Conservation (phyloP, 1,140 invertebrate genomes). For the Dolichoris vasculosae region DNA sequence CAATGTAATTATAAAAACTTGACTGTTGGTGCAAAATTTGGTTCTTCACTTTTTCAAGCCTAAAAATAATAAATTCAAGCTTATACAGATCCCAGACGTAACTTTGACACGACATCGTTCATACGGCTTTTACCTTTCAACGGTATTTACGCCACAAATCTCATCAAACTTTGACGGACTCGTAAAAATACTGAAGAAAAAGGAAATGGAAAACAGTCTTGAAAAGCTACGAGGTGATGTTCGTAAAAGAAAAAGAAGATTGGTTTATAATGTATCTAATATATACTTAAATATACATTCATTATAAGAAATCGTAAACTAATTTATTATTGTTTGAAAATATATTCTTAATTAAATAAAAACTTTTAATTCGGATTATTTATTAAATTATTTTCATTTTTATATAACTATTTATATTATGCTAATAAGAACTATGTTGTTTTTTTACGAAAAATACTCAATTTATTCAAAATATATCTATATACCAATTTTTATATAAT, state of each 20-base stretch:
- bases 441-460: too few species aligned
- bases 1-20: too few species aligned
- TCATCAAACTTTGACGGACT: constrained; percentile 43
- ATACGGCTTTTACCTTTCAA: background rate
- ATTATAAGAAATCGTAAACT: too few species aligned
- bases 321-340: too few species aligned
- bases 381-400: too few species aligned
- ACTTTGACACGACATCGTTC: background rate
- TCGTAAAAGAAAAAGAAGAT: background rate
- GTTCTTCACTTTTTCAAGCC: background rate
- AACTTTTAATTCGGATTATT: too few species aligned
- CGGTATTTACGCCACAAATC: constrained; percentile 30
- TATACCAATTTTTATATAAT: too few species aligned
- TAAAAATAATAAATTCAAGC: too few species aligned
- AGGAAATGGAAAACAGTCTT: background rate
- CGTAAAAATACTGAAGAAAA: background rate
- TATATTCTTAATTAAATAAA: too few species aligned
- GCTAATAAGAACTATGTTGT: too few species aligned
- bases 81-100: background rate
- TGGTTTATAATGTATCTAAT: background rate
- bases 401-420: too few species aligned
- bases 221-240: background rate
- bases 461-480: too few species aligned
- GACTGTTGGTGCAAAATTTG: background rate
- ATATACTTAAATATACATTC: background rate